Percentiles rank a stretch among this genome's conserved stretches.
Conservation (phyloP, 2,113 vertebrate species). For the Ctenomys sociabilis region DNA sequence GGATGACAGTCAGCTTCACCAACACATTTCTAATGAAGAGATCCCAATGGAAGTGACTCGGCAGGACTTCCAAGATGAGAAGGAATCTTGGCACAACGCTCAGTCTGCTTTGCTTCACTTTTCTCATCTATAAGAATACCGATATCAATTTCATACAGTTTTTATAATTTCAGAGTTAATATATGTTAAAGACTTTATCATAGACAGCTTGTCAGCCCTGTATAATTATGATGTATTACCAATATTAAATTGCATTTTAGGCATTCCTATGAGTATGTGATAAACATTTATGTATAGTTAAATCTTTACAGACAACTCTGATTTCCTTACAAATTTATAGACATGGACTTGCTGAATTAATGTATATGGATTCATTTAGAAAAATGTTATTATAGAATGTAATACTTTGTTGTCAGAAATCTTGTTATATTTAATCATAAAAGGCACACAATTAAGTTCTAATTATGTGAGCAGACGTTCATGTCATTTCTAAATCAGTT, state of each 20-base stretch:
- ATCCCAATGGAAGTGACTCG: neutral
- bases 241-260: neutral
- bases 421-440: neutral
- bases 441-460: neutral
- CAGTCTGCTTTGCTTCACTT: neutral
- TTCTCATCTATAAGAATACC: neutral
- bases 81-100: neutral
- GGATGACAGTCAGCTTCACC: neutral
- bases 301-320: neutral
- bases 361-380: neutral
- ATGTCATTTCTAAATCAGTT: neutral
- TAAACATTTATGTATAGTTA: neutral
- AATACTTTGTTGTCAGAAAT: neutral
- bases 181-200: neutral
- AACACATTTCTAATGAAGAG: neutral
- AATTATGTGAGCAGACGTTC: neutral
- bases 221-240: neutral
- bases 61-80: neutral
- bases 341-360: neutral
- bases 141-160: neutral
- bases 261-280: neutral
- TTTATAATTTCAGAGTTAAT: slow-evolving; percentile 19
- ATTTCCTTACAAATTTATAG: neutral
- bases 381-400: neutral
- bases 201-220: neutral